Evolutionary conservation across 2,888 invertebrate genomes (phyloP).

Genomic region (Thera obeliscata): DNA sequence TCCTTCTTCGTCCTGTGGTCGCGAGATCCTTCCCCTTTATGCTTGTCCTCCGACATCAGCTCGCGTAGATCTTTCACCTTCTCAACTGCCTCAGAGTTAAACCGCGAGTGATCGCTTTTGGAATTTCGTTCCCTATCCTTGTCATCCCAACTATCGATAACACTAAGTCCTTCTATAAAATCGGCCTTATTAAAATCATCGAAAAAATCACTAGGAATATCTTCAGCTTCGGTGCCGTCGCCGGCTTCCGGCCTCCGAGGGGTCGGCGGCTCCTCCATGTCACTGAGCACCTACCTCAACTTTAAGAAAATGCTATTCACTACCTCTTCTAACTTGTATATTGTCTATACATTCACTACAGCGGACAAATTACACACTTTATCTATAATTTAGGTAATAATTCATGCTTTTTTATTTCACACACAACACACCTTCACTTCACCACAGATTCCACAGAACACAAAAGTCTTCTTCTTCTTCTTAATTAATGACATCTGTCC

Average conservation of each 20-base stretch:
- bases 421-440: no score
- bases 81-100: constrained; percentile 53
- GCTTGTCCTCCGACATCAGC: constrained; percentile 48
- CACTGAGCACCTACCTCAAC: not conserved
- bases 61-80: constrained; percentile 66
- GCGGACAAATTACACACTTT: not conserved
- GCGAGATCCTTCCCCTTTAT: constrained; percentile 3
- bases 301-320: not conserved
- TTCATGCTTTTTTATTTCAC: no score
- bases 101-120: constrained; percentile 42
- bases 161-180: constrained; percentile 77
- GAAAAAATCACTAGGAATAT: constrained; percentile 79
- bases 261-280: constrained; percentile 30
- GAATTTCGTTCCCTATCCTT: constrained; percentile 44
- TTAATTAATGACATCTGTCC: no score
- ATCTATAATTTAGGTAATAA: no score
- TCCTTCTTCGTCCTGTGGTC: constrained; percentile 19
- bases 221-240: constrained; percentile 58
- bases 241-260: constrained; percentile 46
- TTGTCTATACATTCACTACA: not conserved
- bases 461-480: no score
- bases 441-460: no score
- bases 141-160: constrained; percentile 76
- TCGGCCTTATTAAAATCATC: constrained; percentile 77
- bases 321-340: not conserved